Evolutionary conservation across 2,797 vertebrate genomes (phyloP).

Genomic region (Eremophila alpestris): DNA sequence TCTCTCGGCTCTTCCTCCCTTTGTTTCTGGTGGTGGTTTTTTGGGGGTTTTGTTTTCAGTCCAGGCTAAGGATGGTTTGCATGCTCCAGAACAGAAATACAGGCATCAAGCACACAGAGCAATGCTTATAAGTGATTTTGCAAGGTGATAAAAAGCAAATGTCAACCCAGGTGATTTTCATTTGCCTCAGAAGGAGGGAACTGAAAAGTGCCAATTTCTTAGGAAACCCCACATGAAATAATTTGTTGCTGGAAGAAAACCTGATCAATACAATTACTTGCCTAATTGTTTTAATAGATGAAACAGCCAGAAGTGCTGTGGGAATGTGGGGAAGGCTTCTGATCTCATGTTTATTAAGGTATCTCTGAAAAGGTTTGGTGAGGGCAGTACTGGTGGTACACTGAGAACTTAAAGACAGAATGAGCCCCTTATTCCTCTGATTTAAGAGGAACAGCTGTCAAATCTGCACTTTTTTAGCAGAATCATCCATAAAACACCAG

Average conservation of each 20-base stretch:
- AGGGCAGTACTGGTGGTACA: neutral
- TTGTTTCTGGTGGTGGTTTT: neutral
- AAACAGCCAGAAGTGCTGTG: neutral
- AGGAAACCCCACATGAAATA: neutral
- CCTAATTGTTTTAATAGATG: neutral
- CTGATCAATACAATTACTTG: neutral
- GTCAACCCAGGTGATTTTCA: neutral
- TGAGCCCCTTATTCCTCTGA: neutral
- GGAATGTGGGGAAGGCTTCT: neutral
- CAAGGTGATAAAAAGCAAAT: neutral
- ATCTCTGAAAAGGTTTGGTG: neutral
- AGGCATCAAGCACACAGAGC: neutral
- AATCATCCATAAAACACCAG: neutral
- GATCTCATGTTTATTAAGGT: neutral
- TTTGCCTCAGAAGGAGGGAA: neutral
- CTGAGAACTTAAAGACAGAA: neutral
- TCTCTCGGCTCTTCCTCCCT: neutral
- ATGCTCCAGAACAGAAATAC: accelerated
- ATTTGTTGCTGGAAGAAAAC: neutral
- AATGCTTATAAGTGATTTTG: neutral
- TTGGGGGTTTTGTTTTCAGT: neutral
- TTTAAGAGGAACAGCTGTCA: constrained; percentile 13
- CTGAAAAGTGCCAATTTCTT: neutral
- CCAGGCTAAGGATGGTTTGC: neutral
- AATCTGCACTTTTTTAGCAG: neutral